phyloP scores from a whole-genome alignment of 2,888 invertebrate species.

The Lysandra bellargus region DNA sequence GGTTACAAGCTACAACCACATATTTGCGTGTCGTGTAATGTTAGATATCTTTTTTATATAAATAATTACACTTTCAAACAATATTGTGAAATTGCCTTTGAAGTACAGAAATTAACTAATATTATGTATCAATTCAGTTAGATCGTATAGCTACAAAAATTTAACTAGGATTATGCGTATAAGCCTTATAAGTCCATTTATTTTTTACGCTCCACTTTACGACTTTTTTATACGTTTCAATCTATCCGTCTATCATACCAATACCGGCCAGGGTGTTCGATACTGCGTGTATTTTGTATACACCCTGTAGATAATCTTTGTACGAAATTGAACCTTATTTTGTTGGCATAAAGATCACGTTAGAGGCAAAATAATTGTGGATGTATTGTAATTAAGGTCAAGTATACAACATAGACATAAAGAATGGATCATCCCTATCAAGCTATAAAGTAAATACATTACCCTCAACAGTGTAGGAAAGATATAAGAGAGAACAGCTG shows the following conservation, averaged over 20 bases:
- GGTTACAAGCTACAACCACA: too few relatives aligned
- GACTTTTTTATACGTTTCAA: conserved; percentile 3
- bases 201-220: conserved; percentile 1
- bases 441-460: too few relatives aligned
- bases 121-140: too few relatives aligned
- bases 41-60: too few relatives aligned
- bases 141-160: background rate
- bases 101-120: too few relatives aligned
- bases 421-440: too few relatives aligned
- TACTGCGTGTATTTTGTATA: background rate
- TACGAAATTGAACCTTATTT: background rate
- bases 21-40: too few relatives aligned
- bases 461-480: too few relatives aligned
- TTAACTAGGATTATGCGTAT: background rate
- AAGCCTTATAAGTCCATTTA: conserved; percentile 7
- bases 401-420: background rate
- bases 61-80: too few relatives aligned
- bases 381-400: conserved; percentile 3
- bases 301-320: background rate
- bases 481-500: too few relatives aligned
- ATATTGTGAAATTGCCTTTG: too few relatives aligned
- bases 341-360: background rate
- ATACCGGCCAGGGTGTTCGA: conserved; percentile 5
- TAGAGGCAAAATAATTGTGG: background rate
- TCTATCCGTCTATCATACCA: conserved; percentile 15